Evolutionary conservation across 2,797 vertebrate genomes (phyloP).

Genomic region (Acrocephalus scirpaceus): DNA sequence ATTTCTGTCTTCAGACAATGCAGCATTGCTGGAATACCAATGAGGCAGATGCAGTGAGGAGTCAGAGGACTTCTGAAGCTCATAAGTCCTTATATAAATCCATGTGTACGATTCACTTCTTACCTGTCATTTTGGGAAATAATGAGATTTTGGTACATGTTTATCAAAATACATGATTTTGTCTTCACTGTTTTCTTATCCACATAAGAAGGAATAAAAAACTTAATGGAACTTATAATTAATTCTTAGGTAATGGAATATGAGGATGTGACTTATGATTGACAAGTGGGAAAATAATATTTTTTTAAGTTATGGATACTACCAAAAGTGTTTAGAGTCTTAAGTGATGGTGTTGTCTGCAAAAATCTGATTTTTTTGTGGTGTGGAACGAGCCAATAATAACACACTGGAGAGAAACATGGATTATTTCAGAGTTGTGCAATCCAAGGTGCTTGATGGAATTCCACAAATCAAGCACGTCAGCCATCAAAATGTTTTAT

Average conservation of each 20-base stretch:
- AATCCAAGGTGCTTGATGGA: background rate
- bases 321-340: background rate
- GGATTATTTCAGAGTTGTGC: background rate
- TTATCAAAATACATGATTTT: background rate
- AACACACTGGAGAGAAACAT: background rate
- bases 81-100: background rate
- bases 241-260: background rate
- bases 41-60: background rate
- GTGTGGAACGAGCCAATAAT: background rate
- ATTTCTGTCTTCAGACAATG: background rate
- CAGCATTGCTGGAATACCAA: slow-evolving; percentile 1
- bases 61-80: background rate
- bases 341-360: background rate
- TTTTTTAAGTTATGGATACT: background rate
- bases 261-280: background rate
- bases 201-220: background rate
- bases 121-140: background rate
- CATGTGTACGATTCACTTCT: background rate
- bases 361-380: background rate
- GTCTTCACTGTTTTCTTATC: background rate
- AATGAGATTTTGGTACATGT: background rate
- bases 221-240: background rate
- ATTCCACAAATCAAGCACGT: background rate
- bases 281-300: background rate
- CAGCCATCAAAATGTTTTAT: background rate